Percentiles rank a stretch among this genome's conserved stretches.
Conservation (phyloP, 35 echinoderm and acorn worm genomes). For the Apostichopus japonicus region DNA sequence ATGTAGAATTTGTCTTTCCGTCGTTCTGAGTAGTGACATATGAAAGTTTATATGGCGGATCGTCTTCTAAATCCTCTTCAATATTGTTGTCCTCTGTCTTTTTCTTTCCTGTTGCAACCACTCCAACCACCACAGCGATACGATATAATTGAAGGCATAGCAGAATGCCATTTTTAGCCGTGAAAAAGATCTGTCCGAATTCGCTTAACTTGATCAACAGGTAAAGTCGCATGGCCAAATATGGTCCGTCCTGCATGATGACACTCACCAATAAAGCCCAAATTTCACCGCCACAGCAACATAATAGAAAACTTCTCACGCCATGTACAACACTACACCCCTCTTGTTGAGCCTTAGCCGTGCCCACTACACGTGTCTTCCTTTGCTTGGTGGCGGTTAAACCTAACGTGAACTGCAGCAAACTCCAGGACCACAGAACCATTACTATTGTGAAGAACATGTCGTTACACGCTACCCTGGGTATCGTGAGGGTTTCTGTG, state of each 20-base stretch:
- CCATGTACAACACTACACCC: conserved; percentile 33
- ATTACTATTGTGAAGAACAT: conserved; percentile 66
- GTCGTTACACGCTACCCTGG: conserved; percentile 71
- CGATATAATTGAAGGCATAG: conserved; percentile 90
- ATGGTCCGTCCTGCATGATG: conserved; percentile 92
- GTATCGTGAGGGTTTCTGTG: conserved; percentile 76
- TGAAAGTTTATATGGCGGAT: conserved; percentile 32
- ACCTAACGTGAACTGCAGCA: conserved; percentile 85
- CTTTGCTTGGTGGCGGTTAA: conserved; percentile 85
- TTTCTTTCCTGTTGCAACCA: conserved; percentile 7
- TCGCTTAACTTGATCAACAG: conserved; percentile 68
- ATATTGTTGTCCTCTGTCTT: background rate
- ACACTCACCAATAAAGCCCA: conserved; percentile 86
- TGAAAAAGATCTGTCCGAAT: conserved; percentile 88
- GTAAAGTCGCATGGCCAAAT: conserved; percentile 76
- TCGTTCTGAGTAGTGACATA: too few species aligned
- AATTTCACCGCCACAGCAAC: conserved; percentile 89
- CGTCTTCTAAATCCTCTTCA: background rate
- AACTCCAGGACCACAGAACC: conserved; percentile 77
- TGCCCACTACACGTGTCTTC: conserved; percentile 68
- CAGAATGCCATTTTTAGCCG: conserved; percentile 84
- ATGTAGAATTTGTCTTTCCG: too few species aligned
- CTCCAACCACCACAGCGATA: conserved; percentile 59
- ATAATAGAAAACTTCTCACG: background rate
- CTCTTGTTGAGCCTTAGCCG: conserved; percentile 21